Evolutionary conservation across 2,888 invertebrate species (phyloP).

Genomic region (Ophion ventricosus): DNA sequence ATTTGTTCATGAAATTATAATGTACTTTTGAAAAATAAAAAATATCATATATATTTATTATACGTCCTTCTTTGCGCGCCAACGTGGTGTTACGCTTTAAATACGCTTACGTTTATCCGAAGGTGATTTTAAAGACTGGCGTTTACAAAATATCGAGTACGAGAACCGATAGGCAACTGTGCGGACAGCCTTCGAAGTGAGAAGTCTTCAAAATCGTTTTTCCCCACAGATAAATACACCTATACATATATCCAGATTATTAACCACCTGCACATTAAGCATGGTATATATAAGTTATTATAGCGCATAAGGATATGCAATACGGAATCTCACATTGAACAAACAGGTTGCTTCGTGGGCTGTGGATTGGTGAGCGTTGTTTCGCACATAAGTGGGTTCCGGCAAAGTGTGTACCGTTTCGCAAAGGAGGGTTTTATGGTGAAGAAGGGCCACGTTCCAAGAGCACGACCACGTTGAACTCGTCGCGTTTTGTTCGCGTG

Average conservation of each 20-base stretch:
- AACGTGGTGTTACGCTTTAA: too few species aligned
- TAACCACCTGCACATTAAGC: slow-evolving; percentile 69
- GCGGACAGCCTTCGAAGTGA: too few species aligned
- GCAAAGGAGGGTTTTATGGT: slow-evolving; percentile 56
- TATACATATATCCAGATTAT: slow-evolving; percentile 36
- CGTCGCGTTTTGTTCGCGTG: slow-evolving; percentile 17
- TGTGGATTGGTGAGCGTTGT: slow-evolving; percentile 53
- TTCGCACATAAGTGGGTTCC: slow-evolving; percentile 66
- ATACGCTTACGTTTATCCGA: too few species aligned
- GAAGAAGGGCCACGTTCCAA: slow-evolving; percentile 19
- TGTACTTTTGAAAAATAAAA: too few species aligned
- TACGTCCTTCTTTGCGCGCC: too few species aligned
- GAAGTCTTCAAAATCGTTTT: too few species aligned
- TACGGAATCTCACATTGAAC: slow-evolving; percentile 39
- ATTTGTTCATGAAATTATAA: too few species aligned
- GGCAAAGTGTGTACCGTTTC: slow-evolving; percentile 49
- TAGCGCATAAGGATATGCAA: slow-evolving; percentile 39
- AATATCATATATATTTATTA: too few species aligned
- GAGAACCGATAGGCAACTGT: too few species aligned
- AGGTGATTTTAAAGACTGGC: too few species aligned
- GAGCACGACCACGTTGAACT: slow-evolving; percentile 31
- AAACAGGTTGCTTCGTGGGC: slow-evolving; percentile 65
- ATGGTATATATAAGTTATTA: slow-evolving; percentile 69
- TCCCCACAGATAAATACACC: too few species aligned
- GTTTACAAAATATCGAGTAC: too few species aligned